phyloP scores from a whole-genome alignment of 2,797 vertebrate species.

The Arctocebus calabarensis region DNA sequence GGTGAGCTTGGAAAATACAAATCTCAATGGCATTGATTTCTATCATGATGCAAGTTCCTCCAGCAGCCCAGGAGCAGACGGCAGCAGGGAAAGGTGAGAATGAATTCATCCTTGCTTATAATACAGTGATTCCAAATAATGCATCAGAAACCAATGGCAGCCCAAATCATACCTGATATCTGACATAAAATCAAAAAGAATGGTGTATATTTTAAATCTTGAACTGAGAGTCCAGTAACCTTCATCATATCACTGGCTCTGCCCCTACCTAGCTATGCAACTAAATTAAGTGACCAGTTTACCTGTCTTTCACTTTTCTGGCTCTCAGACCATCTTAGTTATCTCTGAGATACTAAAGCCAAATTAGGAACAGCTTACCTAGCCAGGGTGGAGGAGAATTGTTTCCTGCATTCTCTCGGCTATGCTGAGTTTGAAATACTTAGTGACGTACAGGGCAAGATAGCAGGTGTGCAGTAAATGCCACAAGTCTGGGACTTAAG shows the following conservation, averaged over 20 bases:
- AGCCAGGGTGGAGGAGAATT: neutral
- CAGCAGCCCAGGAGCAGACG: neutral
- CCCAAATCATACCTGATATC: neutral
- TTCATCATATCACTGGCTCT: neutral
- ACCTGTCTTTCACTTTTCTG: neutral
- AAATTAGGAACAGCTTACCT: neutral
- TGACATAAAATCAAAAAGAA: neutral
- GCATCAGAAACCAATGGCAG: neutral
- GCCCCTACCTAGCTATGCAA: neutral
- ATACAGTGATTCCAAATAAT: neutral
- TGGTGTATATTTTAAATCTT: conserved; percentile 26
- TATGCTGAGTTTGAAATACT: neutral
- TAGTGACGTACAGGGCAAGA: neutral
- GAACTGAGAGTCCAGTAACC: neutral
- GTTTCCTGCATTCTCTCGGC: neutral
- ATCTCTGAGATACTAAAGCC: neutral
- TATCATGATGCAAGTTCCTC: neutral
- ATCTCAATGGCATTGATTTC: neutral
- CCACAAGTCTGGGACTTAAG: neutral
- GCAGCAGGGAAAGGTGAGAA: neutral
- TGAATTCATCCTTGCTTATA: neutral
- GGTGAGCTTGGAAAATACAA: neutral
- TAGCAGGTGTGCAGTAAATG: neutral
- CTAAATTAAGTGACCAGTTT: neutral
- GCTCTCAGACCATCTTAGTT: neutral